Evolutionary conservation across 2,888 invertebrate genomes (phyloP).

Genomic region (Endotricha flammealis): DNA sequence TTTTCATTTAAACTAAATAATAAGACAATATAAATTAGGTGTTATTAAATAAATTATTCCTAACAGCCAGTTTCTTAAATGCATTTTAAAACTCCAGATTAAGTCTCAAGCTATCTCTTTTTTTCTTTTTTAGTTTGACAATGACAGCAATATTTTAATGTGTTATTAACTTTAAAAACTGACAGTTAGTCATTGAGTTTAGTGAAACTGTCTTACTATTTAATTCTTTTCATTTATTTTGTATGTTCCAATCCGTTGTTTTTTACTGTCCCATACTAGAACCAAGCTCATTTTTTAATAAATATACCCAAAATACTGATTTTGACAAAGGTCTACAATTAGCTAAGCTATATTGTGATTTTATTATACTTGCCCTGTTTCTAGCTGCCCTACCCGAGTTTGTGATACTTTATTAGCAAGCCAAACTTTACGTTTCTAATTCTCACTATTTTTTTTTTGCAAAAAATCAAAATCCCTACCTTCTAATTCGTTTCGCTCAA

Average conservation of each 20-base stretch:
- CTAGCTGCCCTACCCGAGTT: conserved; percentile 16
- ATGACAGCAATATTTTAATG: too few species aligned
- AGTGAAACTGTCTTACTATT: background rate
- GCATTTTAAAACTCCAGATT: too few species aligned
- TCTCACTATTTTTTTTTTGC: conserved; percentile 13
- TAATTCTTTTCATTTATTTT: conserved; percentile 16
- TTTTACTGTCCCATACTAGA: conserved; percentile 11
- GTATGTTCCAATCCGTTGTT: conserved; percentile 19
- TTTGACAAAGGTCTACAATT: background rate
- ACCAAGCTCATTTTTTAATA: background rate
- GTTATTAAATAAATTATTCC: too few species aligned
- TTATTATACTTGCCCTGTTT: conserved; percentile 19
- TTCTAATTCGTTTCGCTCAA: conserved; percentile 64
- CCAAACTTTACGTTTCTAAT: conserved; percentile 9
- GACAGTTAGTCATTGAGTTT: too few species aligned
- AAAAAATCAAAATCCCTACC: conserved; percentile 30
- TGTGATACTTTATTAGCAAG: conserved; percentile 7
- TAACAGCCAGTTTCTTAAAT: too few species aligned
- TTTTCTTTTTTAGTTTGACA: too few species aligned
- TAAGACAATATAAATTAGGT: too few species aligned
- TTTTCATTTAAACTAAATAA: conserved; percentile 8
- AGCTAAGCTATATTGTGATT: background rate
- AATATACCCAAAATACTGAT: background rate
- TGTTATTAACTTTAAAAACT: too few species aligned
- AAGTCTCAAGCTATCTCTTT: too few species aligned